Evolutionary conservation across 2,113 vertebrate species (phyloP).

Genomic region (Hepsetus odoe): DNA sequence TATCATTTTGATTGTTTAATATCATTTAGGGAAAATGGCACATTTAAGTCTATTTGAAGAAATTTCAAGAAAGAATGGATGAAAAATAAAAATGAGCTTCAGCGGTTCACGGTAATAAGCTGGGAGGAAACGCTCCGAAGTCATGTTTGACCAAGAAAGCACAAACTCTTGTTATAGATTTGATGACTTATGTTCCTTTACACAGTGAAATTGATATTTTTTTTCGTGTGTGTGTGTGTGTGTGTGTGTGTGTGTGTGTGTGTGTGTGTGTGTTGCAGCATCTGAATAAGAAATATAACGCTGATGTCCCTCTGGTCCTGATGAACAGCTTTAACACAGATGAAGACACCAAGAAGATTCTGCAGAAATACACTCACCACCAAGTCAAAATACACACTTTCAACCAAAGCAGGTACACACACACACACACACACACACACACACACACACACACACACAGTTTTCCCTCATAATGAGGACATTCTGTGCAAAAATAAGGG

Average conservation of each 20-base stretch:
- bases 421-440: slow-evolving; percentile 23
- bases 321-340: slow-evolving; percentile 99
- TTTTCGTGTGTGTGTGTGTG: no score
- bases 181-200: no score
- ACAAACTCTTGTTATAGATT: no score
- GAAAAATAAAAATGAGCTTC: no score
- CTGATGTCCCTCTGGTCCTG: slow-evolving; percentile 91
- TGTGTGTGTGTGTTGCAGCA: slow-evolving; percentile 72
- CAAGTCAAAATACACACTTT: slow-evolving; percentile 94
- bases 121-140: no score
- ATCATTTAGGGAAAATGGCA: no score
- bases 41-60: no score
- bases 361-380: slow-evolving; percentile 95
- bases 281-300: slow-evolving; percentile 90
- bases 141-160: no score
- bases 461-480: neutral
- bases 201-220: neutral
- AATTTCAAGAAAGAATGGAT: no score
- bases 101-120: no score
- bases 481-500: no score
- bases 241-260: slow-evolving; percentile 5
- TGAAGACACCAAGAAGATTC: slow-evolving; percentile 96
- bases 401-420: slow-evolving; percentile 93
- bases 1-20: no score
- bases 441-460: slow-evolving; percentile 23